Percentiles rank a stretch among this genome's conserved stretches.
Evolutionary conservation across 2,113 vertebrate species (phyloP).

Genomic region (Hirundichthys speculiger): DNA sequence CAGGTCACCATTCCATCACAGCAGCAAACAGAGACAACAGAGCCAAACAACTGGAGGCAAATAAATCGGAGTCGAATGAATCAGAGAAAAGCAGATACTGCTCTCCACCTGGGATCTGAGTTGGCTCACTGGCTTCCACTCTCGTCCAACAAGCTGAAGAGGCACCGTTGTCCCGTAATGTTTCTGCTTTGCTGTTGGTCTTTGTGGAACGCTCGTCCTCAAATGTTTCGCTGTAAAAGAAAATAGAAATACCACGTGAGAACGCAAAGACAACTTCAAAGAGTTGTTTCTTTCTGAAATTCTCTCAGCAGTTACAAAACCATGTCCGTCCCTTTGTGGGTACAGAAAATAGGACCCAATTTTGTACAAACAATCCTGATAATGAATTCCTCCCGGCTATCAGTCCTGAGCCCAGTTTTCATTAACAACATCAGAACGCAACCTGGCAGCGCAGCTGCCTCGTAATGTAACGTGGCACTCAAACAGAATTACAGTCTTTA

Average conservation of each 20-base stretch:
- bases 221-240: conserved; percentile 44
- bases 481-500: conserved; percentile 30
- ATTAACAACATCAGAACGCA: conserved; percentile 30
- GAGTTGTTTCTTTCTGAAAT: conserved; percentile 3
- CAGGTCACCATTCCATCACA: too few relatives aligned
- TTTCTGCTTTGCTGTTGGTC: conserved; percentile 58
- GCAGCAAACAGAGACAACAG: too few relatives aligned
- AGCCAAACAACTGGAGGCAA: too few relatives aligned
- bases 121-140: conserved; percentile 77
- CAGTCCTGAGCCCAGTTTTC: conserved; percentile 18
- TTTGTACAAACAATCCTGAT: conserved; percentile 19
- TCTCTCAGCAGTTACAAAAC: conserved; percentile 3
- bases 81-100: background rate
- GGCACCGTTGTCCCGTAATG: conserved; percentile 81
- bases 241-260: conserved; percentile 26
- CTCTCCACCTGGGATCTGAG: conserved; percentile 75
- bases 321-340: background rate
- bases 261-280: conserved; percentile 16
- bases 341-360: conserved; percentile 19
- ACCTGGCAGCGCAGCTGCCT: conserved; percentile 33
- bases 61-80: background rate
- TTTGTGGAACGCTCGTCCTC: conserved; percentile 49
- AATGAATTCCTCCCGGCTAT: conserved; percentile 26
- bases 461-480: conserved; percentile 28
- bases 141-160: conserved; percentile 80